Base-by-base conservation (phyloP, 2,888 invertebrate species). In the Melieria picta region DNA sequence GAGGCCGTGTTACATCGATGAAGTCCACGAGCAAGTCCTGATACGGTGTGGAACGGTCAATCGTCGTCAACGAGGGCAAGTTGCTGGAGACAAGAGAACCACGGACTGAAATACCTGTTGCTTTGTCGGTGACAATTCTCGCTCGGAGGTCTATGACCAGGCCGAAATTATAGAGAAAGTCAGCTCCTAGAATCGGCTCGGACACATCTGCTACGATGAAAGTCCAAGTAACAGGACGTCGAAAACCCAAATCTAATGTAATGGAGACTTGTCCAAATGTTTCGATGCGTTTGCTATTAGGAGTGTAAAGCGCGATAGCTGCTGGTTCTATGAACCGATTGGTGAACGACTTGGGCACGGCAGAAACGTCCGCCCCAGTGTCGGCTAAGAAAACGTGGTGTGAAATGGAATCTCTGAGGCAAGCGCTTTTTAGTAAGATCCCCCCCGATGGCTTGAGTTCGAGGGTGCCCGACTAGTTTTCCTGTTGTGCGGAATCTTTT, bases 201-300 rank as follows among this genome's bases (percentile, higher is more conserved):
- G 61, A 62, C 47, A 72, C 69, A 10, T 71, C 74, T 0, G 74
- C 74, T 42, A 72, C 65, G 48, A 71, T n/a, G n/a, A 72, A 72
- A 3, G 64, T 65, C 72, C 71, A 74, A 11, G 57, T 46, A 48
- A 72, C 71, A 5, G 66, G 67, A 7, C 66, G 65, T 9, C 68
- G 48, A 50, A 73, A 65, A 16, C 72, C 74, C 1, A 30, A 68
- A 42, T 72, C 69, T 4, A 70, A 57, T 13, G 47, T 60, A 0
- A 67, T 16, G 13, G 61, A 48, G 7, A 61, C 55, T 43, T 72
- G 56, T 7, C 72, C 74, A 45, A 67, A 72, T 43, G 69, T 69
- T 13, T 64, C 50, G 7, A 65, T 72, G 5, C 45, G 65, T 0
- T 48, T 57, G 6, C 65, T 65, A 16, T 70, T 70, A 13, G 72